A percentile compares a stretch with the other conserved stretches of the same genome.
Conservation (phyloP, 2,113 vertebrate species). For the Steatornis caripensis region DNA sequence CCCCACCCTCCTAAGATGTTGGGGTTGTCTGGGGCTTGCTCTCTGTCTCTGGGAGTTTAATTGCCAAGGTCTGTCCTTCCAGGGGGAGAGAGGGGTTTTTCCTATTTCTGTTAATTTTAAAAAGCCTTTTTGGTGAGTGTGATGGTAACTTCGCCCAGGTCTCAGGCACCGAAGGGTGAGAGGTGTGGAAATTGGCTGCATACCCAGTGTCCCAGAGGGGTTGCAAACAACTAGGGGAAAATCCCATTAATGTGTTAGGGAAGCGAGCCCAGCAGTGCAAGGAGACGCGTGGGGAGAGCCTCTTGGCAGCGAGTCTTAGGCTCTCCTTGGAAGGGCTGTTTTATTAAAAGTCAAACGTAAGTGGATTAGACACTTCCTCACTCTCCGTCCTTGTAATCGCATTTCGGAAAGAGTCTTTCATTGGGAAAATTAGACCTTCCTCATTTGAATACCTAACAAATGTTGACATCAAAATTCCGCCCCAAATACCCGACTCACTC, state of each 20-base stretch:
- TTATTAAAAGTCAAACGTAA: slow-evolving; percentile 10
- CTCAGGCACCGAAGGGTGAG: background rate
- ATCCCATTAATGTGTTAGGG: background rate
- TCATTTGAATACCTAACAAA: slow-evolving; percentile 44
- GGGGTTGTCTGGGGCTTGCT: background rate
- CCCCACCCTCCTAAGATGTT: background rate
- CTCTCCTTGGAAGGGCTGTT: background rate
- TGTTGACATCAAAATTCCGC: slow-evolving; percentile 21
- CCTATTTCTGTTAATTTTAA: background rate
- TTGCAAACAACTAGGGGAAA: background rate
- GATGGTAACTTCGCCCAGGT: background rate
- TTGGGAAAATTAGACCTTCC: background rate
- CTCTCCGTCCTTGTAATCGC: slow-evolving; percentile 35
- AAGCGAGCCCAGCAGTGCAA: background rate
- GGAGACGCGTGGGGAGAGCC: background rate
- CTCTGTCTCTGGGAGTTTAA: background rate
- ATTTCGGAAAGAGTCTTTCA: slow-evolving; percentile 13
- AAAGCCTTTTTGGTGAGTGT: background rate
- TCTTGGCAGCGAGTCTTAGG: background rate
- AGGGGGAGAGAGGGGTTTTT: background rate
- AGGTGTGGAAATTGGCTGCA: background rate
- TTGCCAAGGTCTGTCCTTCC: background rate
- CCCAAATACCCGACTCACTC: background rate
- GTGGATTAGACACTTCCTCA: slow-evolving; percentile 56
- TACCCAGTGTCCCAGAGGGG: background rate